A percentile compares a stretch with the other conserved stretches of the same genome.
These are phyloP conservation scores for Pedetes capensis DNA, from an alignment of 2,113 vertebrate species.

Conservation along the genomic window DNA sequence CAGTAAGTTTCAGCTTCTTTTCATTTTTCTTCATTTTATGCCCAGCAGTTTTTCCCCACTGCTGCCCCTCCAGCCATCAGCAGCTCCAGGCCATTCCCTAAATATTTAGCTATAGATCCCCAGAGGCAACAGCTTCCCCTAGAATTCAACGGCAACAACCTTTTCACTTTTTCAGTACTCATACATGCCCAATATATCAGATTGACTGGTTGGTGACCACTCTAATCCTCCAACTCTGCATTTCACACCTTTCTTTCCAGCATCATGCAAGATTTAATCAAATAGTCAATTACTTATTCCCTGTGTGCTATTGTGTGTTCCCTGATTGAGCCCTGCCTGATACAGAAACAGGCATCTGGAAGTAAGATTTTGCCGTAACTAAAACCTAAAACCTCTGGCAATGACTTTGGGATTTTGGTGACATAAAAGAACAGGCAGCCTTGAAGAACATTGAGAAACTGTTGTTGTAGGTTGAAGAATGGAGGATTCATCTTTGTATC, in stretches of 20 bases:
- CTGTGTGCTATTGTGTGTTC: too few relatives aligned
- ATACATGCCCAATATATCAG: not conserved
- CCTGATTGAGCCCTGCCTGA: not conserved
- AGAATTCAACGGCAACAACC: not conserved
- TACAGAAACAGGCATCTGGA: not conserved
- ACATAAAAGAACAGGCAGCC: not conserved
- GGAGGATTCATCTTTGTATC: not conserved
- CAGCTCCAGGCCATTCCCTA: not conserved
- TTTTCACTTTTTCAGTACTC: not conserved
- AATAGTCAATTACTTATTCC: too few relatives aligned
- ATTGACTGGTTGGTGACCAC: not conserved
- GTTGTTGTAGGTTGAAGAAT: not conserved
- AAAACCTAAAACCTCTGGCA: not conserved
- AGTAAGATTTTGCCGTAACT: not conserved
- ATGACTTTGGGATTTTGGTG: too few relatives aligned
- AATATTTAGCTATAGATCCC: not conserved
- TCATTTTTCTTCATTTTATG: not conserved
- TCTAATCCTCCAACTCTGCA: not conserved
- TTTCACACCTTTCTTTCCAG: not conserved
- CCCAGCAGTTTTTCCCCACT: not conserved
- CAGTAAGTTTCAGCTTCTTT: not conserved
- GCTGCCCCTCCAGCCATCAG: too few relatives aligned
- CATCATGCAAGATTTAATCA: not conserved
- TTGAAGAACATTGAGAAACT: not conserved
- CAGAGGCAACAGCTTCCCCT: not conserved